Conservation (phyloP, 2,113 vertebrate genomes). For the Coptodon bakossiorum region DNA sequence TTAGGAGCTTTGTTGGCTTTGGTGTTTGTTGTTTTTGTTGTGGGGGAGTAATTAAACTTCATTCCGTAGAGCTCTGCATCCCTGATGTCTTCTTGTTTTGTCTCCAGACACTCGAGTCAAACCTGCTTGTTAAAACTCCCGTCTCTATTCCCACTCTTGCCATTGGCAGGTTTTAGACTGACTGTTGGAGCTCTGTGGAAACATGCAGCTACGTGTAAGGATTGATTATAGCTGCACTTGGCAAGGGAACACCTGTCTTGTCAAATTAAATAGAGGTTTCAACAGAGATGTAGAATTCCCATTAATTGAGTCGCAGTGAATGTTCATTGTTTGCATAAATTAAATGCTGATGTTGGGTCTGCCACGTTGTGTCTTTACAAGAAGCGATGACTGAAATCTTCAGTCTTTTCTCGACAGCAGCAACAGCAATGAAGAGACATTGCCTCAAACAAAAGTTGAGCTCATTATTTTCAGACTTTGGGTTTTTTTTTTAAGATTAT, state of each 20-base stretch:
- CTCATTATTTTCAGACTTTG: neutral
- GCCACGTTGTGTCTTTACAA: neutral
- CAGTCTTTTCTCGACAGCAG: neutral
- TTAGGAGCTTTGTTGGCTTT: neutral
- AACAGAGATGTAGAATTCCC: neutral
- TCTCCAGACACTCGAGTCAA: neutral
- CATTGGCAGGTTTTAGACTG: neutral
- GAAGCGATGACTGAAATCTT: neutral
- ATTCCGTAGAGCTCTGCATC: neutral
- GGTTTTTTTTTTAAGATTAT: neutral
- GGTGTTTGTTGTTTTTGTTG: slow-evolving; percentile 18
- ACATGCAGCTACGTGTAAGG: neutral
- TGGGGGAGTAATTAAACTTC: slow-evolving; percentile 21
- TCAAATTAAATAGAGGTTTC: neutral
- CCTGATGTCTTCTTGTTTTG: neutral
- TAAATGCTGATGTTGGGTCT: neutral
- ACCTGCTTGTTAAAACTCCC: slow-evolving; percentile 22
- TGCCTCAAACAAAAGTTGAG: neutral
- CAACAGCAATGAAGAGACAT: neutral
- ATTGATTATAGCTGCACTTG: neutral
- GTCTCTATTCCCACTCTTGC: neutral
- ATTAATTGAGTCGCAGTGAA: neutral
- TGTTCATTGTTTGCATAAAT: neutral
- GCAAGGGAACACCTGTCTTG: neutral
- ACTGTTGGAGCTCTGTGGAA: neutral